Conservation (phyloP, 2,797 vertebrate species). For the Glossophaga mutica region DNA sequence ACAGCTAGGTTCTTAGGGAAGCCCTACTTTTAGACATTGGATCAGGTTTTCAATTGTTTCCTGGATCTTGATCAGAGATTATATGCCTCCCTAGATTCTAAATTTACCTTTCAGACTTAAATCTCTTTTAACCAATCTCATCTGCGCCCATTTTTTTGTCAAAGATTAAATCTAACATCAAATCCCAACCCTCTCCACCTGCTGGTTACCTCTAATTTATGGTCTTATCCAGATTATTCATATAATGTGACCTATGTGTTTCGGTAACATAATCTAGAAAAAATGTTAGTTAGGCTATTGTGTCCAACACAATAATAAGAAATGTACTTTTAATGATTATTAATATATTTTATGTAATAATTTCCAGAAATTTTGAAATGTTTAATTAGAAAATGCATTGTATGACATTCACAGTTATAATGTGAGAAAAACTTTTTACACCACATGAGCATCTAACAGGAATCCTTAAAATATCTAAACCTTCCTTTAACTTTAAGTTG, state of each 20-base stretch:
- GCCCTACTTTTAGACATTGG: not conserved
- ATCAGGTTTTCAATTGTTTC: not conserved
- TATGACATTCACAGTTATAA: not conserved
- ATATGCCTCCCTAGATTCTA: not conserved
- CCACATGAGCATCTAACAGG: not conserved
- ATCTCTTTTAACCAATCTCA: not conserved
- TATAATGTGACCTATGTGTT: not conserved
- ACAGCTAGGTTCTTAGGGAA: not conserved
- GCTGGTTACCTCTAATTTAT: not conserved
- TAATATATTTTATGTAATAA: not conserved
- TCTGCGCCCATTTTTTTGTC: not conserved
- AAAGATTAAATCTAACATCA: not conserved
- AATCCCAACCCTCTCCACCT: not conserved
- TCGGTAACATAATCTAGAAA: not conserved
- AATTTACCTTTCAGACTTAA: not conserved
- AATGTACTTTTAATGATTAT: not conserved
- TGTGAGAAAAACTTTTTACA: not conserved
- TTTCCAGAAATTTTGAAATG: not conserved
- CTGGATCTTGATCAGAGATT: not conserved
- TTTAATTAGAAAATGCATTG: conserved; percentile 23
- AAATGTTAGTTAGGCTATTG: not conserved
- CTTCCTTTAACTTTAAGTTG: conserved; percentile 32
- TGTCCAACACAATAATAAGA: not conserved
- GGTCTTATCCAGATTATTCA: not conserved
- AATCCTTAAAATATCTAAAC: not conserved